phyloP scores from a whole-genome alignment of 2,113 vertebrate genomes.

The Ahaetulla prasina region DNA sequence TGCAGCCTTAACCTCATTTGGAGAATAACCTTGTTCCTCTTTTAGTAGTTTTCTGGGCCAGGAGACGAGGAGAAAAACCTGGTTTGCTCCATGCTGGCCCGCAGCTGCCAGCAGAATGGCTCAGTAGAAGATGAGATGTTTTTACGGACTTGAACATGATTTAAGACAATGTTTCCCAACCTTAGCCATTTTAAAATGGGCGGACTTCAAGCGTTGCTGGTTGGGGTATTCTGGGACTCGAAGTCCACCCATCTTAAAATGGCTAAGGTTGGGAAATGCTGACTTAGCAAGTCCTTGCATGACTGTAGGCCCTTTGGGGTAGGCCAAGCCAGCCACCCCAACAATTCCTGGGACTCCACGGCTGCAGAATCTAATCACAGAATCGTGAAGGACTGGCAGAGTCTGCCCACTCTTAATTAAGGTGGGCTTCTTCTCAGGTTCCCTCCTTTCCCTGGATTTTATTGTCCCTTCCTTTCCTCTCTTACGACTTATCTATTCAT shows the following conservation, averaged over 20 bases:
- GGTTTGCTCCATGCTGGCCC: not conserved
- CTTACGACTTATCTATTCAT: not conserved
- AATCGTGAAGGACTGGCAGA: not conserved
- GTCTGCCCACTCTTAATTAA: not conserved
- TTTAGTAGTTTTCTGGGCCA: not conserved
- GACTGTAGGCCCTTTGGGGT: not conserved
- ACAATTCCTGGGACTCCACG: not conserved
- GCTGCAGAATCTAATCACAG: too few relatives aligned
- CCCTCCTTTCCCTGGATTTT: not conserved
- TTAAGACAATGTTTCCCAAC: too few relatives aligned
- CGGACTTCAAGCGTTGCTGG: too few relatives aligned
- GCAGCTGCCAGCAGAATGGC: not conserved
- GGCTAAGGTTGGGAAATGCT: too few relatives aligned
- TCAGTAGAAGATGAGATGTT: not conserved
- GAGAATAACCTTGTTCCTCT: not conserved
- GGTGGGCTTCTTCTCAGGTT: not conserved
- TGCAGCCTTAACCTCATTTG: not conserved
- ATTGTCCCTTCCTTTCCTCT: not conserved
- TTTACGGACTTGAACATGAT: too few relatives aligned
- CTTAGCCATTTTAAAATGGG: too few relatives aligned
- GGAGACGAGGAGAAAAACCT: not conserved
- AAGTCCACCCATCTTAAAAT: too few relatives aligned
- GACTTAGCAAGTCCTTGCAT: not conserved
- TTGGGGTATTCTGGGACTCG: too few relatives aligned
- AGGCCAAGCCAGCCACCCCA: not conserved